Base-by-base conservation (phyloP, 2,888 invertebrate species). In the Leptinotarsa peninsularis region DNA sequence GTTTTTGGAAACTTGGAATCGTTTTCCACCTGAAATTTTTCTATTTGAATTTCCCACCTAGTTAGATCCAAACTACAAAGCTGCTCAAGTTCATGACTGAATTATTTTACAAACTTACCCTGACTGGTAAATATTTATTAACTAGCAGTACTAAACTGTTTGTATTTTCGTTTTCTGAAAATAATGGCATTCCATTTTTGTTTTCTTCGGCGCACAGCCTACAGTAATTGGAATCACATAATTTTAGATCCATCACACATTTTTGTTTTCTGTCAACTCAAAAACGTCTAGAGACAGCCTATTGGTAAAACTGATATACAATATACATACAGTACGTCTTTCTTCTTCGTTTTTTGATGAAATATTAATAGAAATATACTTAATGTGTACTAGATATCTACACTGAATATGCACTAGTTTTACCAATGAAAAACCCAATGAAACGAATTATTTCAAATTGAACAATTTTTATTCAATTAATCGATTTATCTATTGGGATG, bases 171-270 rank as follows among this genome's bases (percentile, higher is more conserved):
- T 91, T 90, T 79, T 84, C 82, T 33, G 89, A 87, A 89, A 92
- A 94, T 86, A 94, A 89, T 84, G 91, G 89, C 80, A 92, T 91
- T 77, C 93, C 93, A 86, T 92, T 92, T 82, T 91, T 90, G 89
- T 93, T 94, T 89, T 93, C 91, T 89, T 92, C 92, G 23, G 92
- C 93, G 90, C 95, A 95, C 87, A 95, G 91, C 88, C 94, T 91
- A 89, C 95, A 95, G 89, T 93, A 90, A 80, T 90, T 90, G 81
- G 93, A 93, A 89, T 94, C 91, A 86, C 91, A 92, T 83, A 93
- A 83, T 79, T 87, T 87, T 82, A 74, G 75, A 70, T 77, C n/a
- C 63, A 63, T 33, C 58, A 23, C 49, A 43, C 70, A 58, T 58
- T 70, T 43, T 70, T 58, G 56, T 54, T 69, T 69, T 56, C 23